Base-by-base conservation (phyloP, 2,888 invertebrate genomes). In the Invenusta paracnida region DNA sequence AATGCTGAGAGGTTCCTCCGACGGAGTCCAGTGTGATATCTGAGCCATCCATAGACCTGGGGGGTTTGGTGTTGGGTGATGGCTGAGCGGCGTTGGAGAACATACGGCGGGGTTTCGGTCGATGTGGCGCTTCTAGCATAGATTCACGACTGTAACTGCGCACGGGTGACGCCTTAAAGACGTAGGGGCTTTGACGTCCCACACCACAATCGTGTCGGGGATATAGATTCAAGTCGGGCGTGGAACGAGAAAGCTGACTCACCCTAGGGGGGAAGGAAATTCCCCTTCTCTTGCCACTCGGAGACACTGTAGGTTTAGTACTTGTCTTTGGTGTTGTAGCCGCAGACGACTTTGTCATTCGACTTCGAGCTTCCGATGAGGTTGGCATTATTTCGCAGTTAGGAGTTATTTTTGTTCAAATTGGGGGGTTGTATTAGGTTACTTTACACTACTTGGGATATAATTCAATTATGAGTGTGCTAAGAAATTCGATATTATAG, bases 161-260 rank as follows among this genome's bases (percentile, higher is more conserved):
- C 11, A 29, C 82, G 2, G 82, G 82, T 25, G 30, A 30, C 2
- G 82, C 82, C n/a, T 30, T 29, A 29, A 82, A 82, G 29, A 13
- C 2, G 29, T 82, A 82, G 1, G 27, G 11, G 17, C 29, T 30
- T 11, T 11, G 82, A 2, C 11, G 30, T 29, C 30, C 31, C 13
- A 29, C 31, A 2, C 82, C 82, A 29, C 82, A 82, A 23, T 82
- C 30, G 31, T 82, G 82, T 17, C n/a, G 2, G 29, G 82, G 82
- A 17, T 29, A 30, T 2, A 30, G 1, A 5, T 29, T 82, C 30
- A 82, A 82, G 2, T 82, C 31, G 13, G 82, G 82, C 23, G 82
- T 82, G 5, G 82, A 82, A 27, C 2, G 2, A 2, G 82, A 82
- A 2, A 82, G n/a, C n/a, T 5, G 27, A 23, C 79, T 23, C 5